Percentiles rank a stretch among this genome's conserved stretches.
These are phyloP conservation scores for Delphinapterus leucas DNA, from an alignment of 2,113 vertebrate species.

Conservation along the genomic window DNA sequence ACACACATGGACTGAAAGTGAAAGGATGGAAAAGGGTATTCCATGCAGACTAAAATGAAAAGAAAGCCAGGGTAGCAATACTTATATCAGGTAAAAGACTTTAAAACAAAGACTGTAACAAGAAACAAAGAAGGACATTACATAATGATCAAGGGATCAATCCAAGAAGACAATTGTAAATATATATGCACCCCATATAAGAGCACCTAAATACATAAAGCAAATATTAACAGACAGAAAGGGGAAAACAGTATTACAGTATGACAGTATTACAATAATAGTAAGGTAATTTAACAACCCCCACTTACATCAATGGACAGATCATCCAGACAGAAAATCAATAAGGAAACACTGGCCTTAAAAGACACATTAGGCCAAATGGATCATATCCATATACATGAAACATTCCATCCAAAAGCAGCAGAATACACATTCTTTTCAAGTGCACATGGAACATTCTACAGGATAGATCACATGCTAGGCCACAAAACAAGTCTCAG, in stretches of 20 bases:
- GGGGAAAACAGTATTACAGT: neutral
- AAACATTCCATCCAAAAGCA: neutral
- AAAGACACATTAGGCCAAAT: neutral
- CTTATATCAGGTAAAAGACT: neutral
- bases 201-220: neutral
- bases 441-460: neutral
- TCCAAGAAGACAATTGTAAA: neutral
- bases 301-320: neutral
- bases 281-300: neutral
- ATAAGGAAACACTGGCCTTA: neutral
- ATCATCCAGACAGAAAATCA: neutral
- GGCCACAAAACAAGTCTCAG: neutral
- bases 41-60: neutral
- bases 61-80: neutral
- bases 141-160: neutral
- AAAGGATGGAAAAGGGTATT: neutral
- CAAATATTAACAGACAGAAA: neutral
- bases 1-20: neutral
- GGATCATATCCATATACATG: neutral
- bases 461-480: neutral
- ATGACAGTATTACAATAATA: neutral
- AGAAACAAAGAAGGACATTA: neutral
- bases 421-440: neutral
- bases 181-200: neutral
- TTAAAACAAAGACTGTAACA: neutral